phyloP scores from a whole-genome alignment of 2,888 invertebrate genomes.

The Cantharis lateralis region DNA sequence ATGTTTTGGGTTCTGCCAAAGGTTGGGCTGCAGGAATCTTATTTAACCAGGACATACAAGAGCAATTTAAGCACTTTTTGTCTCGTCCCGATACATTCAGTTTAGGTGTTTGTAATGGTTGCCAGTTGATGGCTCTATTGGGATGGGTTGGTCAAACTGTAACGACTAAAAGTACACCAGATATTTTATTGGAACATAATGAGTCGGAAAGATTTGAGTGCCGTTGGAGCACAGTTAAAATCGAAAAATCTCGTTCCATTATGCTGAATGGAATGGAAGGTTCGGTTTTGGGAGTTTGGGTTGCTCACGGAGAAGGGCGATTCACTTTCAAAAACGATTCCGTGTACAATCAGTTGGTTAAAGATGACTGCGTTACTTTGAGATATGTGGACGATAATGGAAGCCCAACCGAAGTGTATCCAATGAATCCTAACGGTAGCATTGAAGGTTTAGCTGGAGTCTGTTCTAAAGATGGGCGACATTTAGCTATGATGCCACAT shows the following conservation, averaged over 20 bases:
- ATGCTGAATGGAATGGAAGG: slow-evolving; percentile 91
- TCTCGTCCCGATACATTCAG: slow-evolving; percentile 85
- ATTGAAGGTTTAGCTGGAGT: slow-evolving; percentile 85
- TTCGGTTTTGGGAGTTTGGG: slow-evolving; percentile 91
- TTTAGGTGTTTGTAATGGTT: slow-evolving; percentile 97
- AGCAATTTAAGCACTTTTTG: slow-evolving; percentile 78
- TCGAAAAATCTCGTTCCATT: slow-evolving; percentile 73
- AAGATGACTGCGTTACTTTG: slow-evolving; percentile 72
- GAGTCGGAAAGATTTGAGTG: slow-evolving; percentile 86
- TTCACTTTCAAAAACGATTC: slow-evolving; percentile 64
- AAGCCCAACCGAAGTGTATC: slow-evolving; percentile 75
- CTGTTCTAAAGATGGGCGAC: slow-evolving; percentile 88
- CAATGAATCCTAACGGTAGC: slow-evolving; percentile 94
- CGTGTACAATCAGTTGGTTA: slow-evolving; percentile 59
- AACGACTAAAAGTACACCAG: slow-evolving; percentile 52
- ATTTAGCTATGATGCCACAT: slow-evolving; percentile 98
- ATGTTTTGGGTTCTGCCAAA: slow-evolving; percentile 95
- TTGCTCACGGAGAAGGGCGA: slow-evolving; percentile 94
- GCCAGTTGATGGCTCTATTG: slow-evolving; percentile 91
- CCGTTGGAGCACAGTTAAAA: slow-evolving; percentile 59
- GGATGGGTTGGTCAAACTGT: slow-evolving; percentile 80
- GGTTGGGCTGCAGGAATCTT: slow-evolving; percentile 95
- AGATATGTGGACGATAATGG: slow-evolving; percentile 78
- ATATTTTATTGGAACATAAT: slow-evolving; percentile 82
- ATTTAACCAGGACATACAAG: slow-evolving; percentile 74